Evolutionary conservation across 2,113 vertebrate genomes (phyloP), one percentile per base, ranked within the genome.

Genomic region (Indri indri): DNA sequence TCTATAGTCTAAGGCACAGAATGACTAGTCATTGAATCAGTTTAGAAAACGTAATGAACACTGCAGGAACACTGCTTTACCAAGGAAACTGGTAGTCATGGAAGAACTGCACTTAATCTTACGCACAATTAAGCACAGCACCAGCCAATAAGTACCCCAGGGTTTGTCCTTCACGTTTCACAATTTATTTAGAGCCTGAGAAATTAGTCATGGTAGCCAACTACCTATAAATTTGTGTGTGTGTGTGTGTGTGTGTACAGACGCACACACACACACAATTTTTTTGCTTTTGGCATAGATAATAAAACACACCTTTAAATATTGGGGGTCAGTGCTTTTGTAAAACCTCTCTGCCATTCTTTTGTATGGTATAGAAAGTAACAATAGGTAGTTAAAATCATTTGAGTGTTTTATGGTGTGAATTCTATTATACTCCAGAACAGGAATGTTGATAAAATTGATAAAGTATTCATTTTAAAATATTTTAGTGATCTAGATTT

Each of bases 51-150:
- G 59, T 82, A 61, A 83, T 91, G 71, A 81, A 85, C 65, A 22
- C 81, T 63, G 65, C 88, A 92, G 95, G 94, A 54, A 27, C 16
- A 42, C 45, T 65, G 47, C 20, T 81, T 83, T 81, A 68, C 84
- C 30, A 71, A 57, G 47, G 54, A 91, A 94, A 88, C 88, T 6
- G 74, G 40, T 65, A 83, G 80, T n/a, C 92, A 30, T 30, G 65
- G 88, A 85, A 92, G 88, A 92, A 42, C 23, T 57, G 23, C 59
- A 79, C 61, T 94, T 90, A 90, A 96, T 94, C 95, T 90, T 85
- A 85, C 0, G 25, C 87, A 95, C 76, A 88, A 88, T 96, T 97
- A 94, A 96, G 95, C 96, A 88, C 91, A 97, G 93, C 93, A 85
- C n/a, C 65, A 85, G 66, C 84, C 32, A 81, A n/a, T 85, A 61